These are phyloP conservation scores for Nyctalus aviator DNA, from an alignment of 2,797 vertebrate species.

Conservation along the genomic window DNA sequence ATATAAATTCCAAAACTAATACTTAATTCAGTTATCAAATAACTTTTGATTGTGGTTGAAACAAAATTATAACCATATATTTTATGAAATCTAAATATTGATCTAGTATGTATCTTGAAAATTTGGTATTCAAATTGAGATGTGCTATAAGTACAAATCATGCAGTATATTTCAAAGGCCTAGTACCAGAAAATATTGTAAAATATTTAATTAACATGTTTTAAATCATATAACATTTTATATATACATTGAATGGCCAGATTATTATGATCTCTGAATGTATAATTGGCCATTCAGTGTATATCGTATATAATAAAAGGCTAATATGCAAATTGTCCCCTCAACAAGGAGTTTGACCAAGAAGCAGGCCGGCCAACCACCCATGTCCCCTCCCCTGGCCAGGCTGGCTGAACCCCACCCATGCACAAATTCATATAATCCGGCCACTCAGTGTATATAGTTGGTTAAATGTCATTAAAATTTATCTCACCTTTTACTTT, in stretches of 20 bases:
- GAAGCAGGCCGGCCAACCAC: no score
- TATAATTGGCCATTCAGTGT: no score
- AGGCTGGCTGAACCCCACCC: no score
- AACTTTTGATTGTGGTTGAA: slow-evolving; percentile 13
- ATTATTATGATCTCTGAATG: no score
- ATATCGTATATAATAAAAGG: no score
- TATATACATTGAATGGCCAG: background rate
- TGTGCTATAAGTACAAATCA: background rate
- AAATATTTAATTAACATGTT: slow-evolving; percentile 50
- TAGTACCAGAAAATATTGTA: background rate
- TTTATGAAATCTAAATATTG: slow-evolving; percentile 29
- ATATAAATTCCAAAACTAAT: slow-evolving; percentile 36
- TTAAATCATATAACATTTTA: slow-evolving; percentile 19
- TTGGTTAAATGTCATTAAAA: slow-evolving; percentile 32
- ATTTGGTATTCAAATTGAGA: slow-evolving; percentile 45
- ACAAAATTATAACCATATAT: slow-evolving; percentile 40
- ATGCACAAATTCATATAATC: no score
- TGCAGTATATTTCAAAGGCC: slow-evolving; percentile 9
- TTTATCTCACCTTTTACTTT: slow-evolving; percentile 30
- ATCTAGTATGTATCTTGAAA: slow-evolving; percentile 53
- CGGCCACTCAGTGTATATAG: background rate
- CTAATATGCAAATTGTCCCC: no score
- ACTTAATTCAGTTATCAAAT: slow-evolving; percentile 5
- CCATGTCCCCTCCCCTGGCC: no score
- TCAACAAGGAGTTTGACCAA: no score